These are phyloP conservation scores for Hofmannophila pseudospretella DNA, from an alignment of 2,888 invertebrate genomes.

Conservation along the genomic window DNA sequence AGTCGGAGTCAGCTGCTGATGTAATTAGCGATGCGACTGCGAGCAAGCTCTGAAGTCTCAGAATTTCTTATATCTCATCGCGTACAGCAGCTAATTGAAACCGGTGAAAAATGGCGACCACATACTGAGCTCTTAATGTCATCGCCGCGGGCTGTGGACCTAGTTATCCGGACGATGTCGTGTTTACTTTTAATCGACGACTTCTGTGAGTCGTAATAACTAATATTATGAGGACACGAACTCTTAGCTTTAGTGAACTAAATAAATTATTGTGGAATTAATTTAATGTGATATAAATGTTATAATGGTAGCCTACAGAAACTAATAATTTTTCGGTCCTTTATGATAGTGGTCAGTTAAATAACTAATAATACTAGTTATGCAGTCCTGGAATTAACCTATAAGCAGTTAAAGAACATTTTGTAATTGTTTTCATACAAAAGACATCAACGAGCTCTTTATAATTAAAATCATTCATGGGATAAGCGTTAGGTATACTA, in stretches of 20 bases:
- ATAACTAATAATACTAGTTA: too few relatives aligned
- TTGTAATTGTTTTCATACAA: too few relatives aligned
- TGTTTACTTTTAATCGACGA: slow-evolving; percentile 17
- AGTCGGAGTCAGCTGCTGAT: slow-evolving; percentile 55
- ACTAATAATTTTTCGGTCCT: too few relatives aligned
- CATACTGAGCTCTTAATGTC: slow-evolving; percentile 50
- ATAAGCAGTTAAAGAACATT: too few relatives aligned
- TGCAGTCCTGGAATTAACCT: too few relatives aligned
- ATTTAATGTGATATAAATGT: too few relatives aligned
- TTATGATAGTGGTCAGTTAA: too few relatives aligned
- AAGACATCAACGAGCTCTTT: too few relatives aligned
- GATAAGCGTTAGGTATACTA: too few relatives aligned
- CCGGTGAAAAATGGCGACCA: slow-evolving; percentile 57
- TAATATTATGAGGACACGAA: slow-evolving; percentile 4
- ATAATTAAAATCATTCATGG: too few relatives aligned
- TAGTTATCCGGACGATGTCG: slow-evolving; percentile 8
- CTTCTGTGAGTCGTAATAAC: slow-evolving; percentile 2
- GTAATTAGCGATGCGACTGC: slow-evolving; percentile 48
- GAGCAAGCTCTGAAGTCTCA: slow-evolving; percentile 25
- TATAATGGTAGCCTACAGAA: too few relatives aligned
- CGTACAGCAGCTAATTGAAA: slow-evolving; percentile 45
- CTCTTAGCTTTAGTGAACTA: not conserved
- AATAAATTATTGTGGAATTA: not conserved
- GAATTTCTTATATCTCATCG: slow-evolving; percentile 31
- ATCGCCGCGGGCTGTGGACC: slow-evolving; percentile 27